Evolutionary conservation across 2,113 vertebrate species (phyloP).

Genomic region (Microcebus ravelobensis): DNA sequence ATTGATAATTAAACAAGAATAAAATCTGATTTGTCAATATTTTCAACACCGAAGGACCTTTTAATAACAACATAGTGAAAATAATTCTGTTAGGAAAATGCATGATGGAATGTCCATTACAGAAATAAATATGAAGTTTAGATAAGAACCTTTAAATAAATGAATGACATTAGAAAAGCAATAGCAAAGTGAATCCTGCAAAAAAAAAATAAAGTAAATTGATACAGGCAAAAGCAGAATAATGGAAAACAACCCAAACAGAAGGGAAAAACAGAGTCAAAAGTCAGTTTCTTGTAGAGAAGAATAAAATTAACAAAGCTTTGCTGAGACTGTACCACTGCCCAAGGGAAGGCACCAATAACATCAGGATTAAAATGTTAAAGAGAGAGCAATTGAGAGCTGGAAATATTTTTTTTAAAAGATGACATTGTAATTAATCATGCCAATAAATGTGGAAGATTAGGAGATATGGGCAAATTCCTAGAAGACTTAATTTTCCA

Average conservation of each 20-base stretch:
- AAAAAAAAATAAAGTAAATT: neutral
- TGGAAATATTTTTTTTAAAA: neutral
- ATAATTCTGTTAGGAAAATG: neutral
- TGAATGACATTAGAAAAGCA: neutral
- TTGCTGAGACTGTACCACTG: neutral
- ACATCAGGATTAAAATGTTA: neutral
- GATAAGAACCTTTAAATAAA: neutral
- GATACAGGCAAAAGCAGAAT: neutral
- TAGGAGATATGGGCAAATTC: neutral
- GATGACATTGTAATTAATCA: neutral
- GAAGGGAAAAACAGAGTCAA: neutral
- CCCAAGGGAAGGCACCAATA: neutral
- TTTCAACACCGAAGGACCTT: neutral
- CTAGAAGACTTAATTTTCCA: neutral
- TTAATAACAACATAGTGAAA: neutral
- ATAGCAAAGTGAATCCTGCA: neutral
- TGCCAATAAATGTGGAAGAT: neutral
- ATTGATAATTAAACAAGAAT: neutral
- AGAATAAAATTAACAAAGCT: neutral
- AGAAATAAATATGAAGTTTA: neutral
- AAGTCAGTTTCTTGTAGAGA: neutral
- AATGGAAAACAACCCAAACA: neutral
- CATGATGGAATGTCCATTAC: neutral
- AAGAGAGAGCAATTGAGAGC: neutral
- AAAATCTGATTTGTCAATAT: neutral